Percentiles rank a stretch among this genome's conserved stretches.
Conservation (phyloP, 1,140 invertebrate genomes). For the Lepidurus couesii region DNA sequence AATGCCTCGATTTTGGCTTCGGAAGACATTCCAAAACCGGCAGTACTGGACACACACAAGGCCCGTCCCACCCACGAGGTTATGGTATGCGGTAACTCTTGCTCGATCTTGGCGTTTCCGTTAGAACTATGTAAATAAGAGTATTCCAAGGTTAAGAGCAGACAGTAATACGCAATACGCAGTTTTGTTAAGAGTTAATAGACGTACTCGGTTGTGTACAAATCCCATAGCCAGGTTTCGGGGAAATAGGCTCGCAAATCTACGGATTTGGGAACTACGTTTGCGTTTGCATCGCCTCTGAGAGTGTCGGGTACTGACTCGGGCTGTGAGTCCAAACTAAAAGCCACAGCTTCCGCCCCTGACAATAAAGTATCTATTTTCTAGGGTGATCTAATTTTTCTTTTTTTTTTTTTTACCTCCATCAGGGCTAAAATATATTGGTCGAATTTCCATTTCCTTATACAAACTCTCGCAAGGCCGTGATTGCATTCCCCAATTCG, state of each 20-base stretch:
- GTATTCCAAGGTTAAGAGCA: neutral
- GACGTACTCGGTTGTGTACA: constrained; percentile 42
- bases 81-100: constrained; percentile 63
- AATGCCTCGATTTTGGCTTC: constrained; percentile 55
- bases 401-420: neutral
- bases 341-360: too few relatives aligned
- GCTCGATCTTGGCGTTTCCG: constrained; percentile 49
- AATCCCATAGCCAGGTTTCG: constrained; percentile 63
- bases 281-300: neutral
- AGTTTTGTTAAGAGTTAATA: neutral
- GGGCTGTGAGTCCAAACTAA: too few relatives aligned
- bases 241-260: constrained; percentile 56
- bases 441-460: neutral
- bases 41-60: constrained; percentile 57
- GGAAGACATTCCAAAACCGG: constrained; percentile 58
- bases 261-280: constrained; percentile 20
- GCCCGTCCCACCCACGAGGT: constrained; percentile 66
- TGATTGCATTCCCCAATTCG: constrained; percentile 50
- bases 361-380: too few relatives aligned
- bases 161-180: neutral
- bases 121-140: constrained; percentile 46
- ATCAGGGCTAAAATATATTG: neutral
- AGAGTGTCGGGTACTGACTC: too few relatives aligned
- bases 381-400: neutral
- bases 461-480: constrained; percentile 46